These are phyloP conservation scores for Athene noctua DNA, from an alignment of 2,113 vertebrate genomes.

Conservation along the genomic window DNA sequence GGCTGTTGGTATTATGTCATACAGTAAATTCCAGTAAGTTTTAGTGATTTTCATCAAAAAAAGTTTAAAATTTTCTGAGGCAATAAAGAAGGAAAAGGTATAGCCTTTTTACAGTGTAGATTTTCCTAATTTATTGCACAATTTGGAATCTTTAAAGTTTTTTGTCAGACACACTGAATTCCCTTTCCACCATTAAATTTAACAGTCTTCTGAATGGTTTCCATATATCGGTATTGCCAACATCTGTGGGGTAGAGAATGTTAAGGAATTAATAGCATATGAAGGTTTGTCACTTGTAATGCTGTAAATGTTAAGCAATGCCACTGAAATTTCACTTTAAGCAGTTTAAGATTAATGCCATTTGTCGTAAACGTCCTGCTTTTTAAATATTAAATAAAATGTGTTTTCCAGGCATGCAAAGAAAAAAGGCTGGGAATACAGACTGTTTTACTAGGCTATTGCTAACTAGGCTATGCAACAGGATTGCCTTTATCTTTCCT, in stretches of 20 bases:
- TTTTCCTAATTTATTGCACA: not conserved
- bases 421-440: not conserved
- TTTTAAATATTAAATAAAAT: slow-evolving; percentile 8
- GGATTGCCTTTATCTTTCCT: not conserved
- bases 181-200: not conserved
- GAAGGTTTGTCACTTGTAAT: slow-evolving; percentile 28
- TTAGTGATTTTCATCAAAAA: not conserved
- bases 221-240: not conserved
- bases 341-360: not conserved
- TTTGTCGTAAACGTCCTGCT: not conserved
- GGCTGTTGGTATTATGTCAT: not conserved
- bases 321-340: not conserved
- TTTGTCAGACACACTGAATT: not conserved
- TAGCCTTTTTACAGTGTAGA: not conserved
- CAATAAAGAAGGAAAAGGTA: not conserved
- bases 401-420: not conserved
- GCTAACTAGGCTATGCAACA: not conserved
- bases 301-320: not conserved
- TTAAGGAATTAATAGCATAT: not conserved
- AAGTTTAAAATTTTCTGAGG: not conserved
- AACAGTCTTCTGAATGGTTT: not conserved
- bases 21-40: not conserved
- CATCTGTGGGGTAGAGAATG: not conserved
- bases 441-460: not conserved
- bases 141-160: not conserved